Percentiles rank a stretch among this genome's conserved stretches.
These are phyloP conservation scores for Linnaemya tessellans DNA, from an alignment of 2,888 invertebrate species.

Conservation along the genomic window DNA sequence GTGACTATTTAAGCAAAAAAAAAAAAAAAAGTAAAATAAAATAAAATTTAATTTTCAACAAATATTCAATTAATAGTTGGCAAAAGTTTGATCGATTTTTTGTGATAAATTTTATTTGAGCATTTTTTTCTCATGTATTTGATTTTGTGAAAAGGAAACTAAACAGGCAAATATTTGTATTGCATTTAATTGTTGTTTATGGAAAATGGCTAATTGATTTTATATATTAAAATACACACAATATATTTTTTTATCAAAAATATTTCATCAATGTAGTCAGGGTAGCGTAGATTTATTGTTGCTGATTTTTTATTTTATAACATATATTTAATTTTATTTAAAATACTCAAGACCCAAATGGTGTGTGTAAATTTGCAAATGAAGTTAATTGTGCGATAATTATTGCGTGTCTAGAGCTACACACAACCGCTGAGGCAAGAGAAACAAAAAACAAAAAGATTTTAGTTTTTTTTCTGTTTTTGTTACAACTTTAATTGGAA, in stretches of 20 bases:
- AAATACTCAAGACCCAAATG: constrained; percentile 45
- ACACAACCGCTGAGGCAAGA: constrained; percentile 26
- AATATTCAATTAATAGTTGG: constrained; percentile 61
- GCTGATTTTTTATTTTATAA: constrained; percentile 43
- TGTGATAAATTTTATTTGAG: constrained; percentile 34
- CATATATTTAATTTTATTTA: constrained; percentile 37
- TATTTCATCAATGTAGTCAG: constrained; percentile 54
- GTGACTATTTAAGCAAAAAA: constrained; percentile 42
- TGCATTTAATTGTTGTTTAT: constrained; percentile 34
- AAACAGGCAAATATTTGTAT: background rate
- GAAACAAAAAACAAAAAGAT: constrained; percentile 31
- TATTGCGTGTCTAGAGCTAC: constrained; percentile 66
- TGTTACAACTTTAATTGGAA: constrained; percentile 69
- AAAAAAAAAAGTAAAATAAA: too few relatives aligned
- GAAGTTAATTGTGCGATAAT: constrained; percentile 72
- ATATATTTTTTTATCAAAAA: constrained; percentile 36
- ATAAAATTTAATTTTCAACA: constrained; percentile 60
- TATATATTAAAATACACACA: constrained; percentile 16
- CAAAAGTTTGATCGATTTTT: constrained; percentile 70
- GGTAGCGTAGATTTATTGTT: constrained; percentile 20
- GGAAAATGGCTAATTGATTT: constrained; percentile 25
- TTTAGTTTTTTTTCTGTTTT: constrained; percentile 35
- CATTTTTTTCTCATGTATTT: constrained; percentile 25
- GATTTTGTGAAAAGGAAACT: background rate
- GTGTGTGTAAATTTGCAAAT: constrained; percentile 71